A percentile compares a stretch with the other conserved stretches of the same genome.
These are phyloP conservation scores for Pandemis corylana DNA, from an alignment of 2,888 invertebrate species.

Conservation along the genomic window DNA sequence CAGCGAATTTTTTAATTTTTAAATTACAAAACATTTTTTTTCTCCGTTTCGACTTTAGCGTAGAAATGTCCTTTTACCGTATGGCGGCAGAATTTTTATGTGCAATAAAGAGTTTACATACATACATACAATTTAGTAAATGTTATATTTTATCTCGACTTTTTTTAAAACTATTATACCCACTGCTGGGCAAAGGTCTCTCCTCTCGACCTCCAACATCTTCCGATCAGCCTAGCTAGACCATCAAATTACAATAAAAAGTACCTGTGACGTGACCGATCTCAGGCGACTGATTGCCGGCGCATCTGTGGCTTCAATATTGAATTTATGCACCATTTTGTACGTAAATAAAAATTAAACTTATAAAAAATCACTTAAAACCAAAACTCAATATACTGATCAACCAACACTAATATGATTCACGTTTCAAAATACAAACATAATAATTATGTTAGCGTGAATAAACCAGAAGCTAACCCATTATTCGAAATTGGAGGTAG, in stretches of 20 bases:
- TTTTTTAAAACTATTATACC: too few species aligned
- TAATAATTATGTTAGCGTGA: background rate
- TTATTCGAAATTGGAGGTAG: constrained; percentile 29
- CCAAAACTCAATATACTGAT: background rate
- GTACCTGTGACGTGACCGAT: constrained; percentile 67
- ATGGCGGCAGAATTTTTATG: too few species aligned
- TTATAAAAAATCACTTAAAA: background rate
- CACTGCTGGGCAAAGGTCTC: too few species aligned
- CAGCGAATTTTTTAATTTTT: too few species aligned
- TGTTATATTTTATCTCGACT: too few species aligned
- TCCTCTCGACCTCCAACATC: too few species aligned
- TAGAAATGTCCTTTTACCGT: too few species aligned
- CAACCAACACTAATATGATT: background rate
- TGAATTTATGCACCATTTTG: constrained; percentile 68
- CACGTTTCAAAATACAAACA: constrained; percentile 1
- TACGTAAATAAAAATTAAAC: constrained; percentile 6
- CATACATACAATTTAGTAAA: too few species aligned
- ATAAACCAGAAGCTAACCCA: background rate
- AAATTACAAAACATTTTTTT: too few species aligned
- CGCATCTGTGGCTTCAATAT: constrained; percentile 52
- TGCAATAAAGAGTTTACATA: too few species aligned
- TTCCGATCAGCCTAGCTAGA: too few species aligned
- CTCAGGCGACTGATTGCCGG: constrained; percentile 57
- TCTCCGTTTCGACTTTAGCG: too few species aligned
- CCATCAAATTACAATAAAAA: background rate